Conservation (phyloP, 2,113 vertebrate genomes). For the Sialia sialis region DNA sequence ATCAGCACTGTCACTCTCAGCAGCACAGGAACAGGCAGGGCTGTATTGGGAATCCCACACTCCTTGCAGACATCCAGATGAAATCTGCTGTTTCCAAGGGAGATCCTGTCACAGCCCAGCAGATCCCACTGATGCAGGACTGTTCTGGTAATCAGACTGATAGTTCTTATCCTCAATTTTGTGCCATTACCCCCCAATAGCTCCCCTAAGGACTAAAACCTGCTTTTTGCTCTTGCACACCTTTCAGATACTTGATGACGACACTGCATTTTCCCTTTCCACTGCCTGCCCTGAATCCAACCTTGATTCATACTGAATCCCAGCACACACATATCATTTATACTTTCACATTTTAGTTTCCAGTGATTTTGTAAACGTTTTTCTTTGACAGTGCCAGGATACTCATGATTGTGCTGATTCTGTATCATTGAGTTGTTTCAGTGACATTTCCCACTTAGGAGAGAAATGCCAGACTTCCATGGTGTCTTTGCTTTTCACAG, state of each 20-base stretch:
- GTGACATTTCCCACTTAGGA: neutral
- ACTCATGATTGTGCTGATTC: neutral
- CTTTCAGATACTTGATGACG: neutral
- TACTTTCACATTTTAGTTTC: neutral
- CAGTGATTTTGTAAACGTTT: neutral
- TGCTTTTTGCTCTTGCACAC: neutral
- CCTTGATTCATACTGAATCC: neutral
- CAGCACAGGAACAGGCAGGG: neutral
- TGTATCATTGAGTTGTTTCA: neutral
- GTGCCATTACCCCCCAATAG: neutral
- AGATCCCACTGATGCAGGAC: neutral
- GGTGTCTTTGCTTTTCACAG: slow-evolving; percentile 26
- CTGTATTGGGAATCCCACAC: neutral
- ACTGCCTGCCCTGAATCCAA: neutral
- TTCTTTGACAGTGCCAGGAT: neutral
- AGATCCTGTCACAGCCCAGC: neutral
- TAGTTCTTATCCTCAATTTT: neutral
- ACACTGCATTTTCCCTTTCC: neutral
- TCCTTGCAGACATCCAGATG: neutral
- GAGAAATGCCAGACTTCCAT: neutral
- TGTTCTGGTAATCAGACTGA: neutral
- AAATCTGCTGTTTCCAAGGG: neutral
- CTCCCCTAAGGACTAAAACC: neutral
- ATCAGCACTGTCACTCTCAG: neutral
- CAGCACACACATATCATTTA: neutral